Conservation (phyloP, 2,888 invertebrate genomes). For the Autographa gamma region DNA sequence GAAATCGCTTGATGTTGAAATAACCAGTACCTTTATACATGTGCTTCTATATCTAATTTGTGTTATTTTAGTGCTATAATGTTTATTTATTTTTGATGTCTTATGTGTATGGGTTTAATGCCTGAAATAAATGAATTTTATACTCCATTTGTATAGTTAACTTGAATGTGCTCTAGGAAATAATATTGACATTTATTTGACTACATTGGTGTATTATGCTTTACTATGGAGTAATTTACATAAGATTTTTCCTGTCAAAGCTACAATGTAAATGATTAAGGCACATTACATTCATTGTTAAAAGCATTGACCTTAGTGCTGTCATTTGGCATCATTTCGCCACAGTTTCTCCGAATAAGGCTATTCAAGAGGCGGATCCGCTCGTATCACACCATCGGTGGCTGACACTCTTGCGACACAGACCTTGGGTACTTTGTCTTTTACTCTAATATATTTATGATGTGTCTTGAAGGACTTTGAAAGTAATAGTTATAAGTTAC, state of each 20-base stretch:
- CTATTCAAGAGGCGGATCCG: slow-evolving; percentile 76
- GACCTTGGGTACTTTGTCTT: slow-evolving; percentile 58
- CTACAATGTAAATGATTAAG: background rate
- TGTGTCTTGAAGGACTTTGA: background rate
- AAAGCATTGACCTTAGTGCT: slow-evolving; percentile 31
- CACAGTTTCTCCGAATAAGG: slow-evolving; percentile 71
- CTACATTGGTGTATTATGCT: too few species aligned
- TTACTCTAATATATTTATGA: background rate
- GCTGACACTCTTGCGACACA: slow-evolving; percentile 70
- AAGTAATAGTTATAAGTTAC: background rate
- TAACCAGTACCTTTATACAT: background rate
- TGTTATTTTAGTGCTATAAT: too few species aligned
- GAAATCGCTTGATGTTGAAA: background rate
- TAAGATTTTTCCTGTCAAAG: background rate
- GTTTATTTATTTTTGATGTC: too few species aligned
- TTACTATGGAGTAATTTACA: too few species aligned
- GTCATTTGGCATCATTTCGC: slow-evolving; percentile 62
- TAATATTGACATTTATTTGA: too few species aligned
- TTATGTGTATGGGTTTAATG: too few species aligned
- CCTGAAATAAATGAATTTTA: too few species aligned
- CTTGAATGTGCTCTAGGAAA: too few species aligned
- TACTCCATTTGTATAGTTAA: too few species aligned
- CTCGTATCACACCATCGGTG: slow-evolving; percentile 64
- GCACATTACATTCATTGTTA: slow-evolving; percentile 32
- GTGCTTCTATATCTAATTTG: too few species aligned